Evolutionary conservation across 1,140 invertebrate species (phyloP).

Genomic region (Ceratina calcarata): DNA sequence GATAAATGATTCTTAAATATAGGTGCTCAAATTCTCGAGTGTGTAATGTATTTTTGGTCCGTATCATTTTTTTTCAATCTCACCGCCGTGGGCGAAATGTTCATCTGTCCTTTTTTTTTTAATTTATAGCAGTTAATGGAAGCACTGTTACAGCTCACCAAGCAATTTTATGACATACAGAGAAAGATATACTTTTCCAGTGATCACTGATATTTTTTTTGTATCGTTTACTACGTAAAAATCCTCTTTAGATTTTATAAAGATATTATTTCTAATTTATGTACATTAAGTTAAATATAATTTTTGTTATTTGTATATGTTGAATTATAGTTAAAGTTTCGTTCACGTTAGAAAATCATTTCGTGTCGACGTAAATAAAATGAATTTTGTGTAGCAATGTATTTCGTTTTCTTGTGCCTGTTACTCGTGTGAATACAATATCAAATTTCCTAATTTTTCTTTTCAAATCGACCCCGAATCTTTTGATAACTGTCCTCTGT

Average conservation of each 20-base stretch:
- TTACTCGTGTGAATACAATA: constrained; percentile 26
- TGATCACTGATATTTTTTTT: constrained; percentile 21
- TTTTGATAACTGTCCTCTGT: not conserved
- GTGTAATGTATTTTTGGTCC: constrained; percentile 34
- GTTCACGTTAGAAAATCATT: too few species aligned
- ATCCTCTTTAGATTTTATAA: constrained; percentile 16
- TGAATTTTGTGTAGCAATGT: constrained; percentile 14
- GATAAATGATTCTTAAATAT: constrained; percentile 28
- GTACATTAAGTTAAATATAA: constrained; percentile 31
- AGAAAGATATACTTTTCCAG: constrained; percentile 5
- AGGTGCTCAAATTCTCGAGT: constrained; percentile 44
- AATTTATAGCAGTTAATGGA: not conserved
- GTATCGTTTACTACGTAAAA: not conserved
- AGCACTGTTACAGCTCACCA: constrained; percentile 1
- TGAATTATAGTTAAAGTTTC: not conserved
- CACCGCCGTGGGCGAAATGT: too few species aligned
- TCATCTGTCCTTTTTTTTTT: too few species aligned
- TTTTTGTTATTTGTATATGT: constrained; percentile 43
- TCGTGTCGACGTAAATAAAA: constrained; percentile 31
- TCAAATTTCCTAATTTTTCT: constrained; percentile 31
- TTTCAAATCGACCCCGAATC: not conserved
- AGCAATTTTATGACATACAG: not conserved
- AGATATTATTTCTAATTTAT: constrained; percentile 26
- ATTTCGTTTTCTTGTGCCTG: constrained; percentile 29
- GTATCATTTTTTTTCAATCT: constrained; percentile 8